phyloP scores from a whole-genome alignment of 2,797 vertebrate genomes.

The Carapus acus region DNA sequence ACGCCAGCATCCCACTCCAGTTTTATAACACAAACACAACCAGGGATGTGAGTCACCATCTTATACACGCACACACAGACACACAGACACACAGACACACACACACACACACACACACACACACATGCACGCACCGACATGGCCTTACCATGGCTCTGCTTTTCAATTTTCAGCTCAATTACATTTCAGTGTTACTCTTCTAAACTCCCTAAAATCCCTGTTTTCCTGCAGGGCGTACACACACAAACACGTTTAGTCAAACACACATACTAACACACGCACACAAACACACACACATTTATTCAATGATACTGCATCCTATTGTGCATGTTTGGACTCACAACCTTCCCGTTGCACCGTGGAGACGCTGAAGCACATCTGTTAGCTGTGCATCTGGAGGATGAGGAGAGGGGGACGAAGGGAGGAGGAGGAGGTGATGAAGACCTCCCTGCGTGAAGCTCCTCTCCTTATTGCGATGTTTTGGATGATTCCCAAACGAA shows the following conservation, averaged over 20 bases:
- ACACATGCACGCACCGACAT: conserved; percentile 25
- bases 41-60: conserved; percentile 3
- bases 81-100: conserved; percentile 6
- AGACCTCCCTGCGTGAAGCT: too few relatives aligned
- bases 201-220: conserved; percentile 49
- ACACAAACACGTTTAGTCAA: conserved; percentile 45
- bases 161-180: conserved; percentile 80
- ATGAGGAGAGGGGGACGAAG: too few relatives aligned
- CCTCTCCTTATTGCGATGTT: too few relatives aligned
- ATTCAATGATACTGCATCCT: conserved; percentile 54
- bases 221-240: conserved; percentile 47
- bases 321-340: conserved; percentile 46
- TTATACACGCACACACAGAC: conserved; percentile 16
- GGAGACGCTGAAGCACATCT: conserved; percentile 38
- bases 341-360: conserved; percentile 33
- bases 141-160: conserved; percentile 64
- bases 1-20: conserved; percentile 64
- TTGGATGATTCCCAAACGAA: not conserved
- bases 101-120: conserved; percentile 19
- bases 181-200: conserved; percentile 67
- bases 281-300: conserved; percentile 26
- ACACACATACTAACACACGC: too few relatives aligned
- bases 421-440: too few relatives aligned
- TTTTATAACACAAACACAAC: conserved; percentile 63
- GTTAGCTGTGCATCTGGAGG: too few relatives aligned